A percentile compares a stretch with the other conserved stretches of the same genome.
Evolutionary conservation across 1,140 invertebrate genomes (phyloP).

Genomic region (Orchestia grillus): DNA sequence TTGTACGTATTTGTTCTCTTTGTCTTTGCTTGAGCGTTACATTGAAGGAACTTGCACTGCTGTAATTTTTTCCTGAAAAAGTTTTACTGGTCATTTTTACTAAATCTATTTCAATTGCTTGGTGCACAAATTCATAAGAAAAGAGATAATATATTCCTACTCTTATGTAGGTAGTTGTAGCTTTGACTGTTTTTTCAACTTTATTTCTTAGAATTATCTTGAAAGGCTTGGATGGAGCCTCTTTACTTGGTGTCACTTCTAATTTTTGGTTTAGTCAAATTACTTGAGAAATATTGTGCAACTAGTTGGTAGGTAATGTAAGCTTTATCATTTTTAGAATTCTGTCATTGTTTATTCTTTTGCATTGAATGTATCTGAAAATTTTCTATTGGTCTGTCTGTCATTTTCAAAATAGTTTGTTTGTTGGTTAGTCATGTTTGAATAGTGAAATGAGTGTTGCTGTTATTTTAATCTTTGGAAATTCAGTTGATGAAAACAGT

Average conservation of each 20-base stretch:
- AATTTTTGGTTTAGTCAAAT: background rate
- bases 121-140: background rate
- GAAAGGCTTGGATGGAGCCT: no score
- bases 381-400: background rate
- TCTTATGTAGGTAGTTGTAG: background rate
- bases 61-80: background rate
- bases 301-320: background rate
- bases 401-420: background rate
- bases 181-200: background rate
- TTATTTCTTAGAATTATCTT: background rate
- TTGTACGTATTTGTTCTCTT: constrained; percentile 30
- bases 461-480: background rate
- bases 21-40: background rate
- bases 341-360: background rate
- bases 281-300: background rate
- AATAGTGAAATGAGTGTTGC: background rate
- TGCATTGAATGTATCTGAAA: background rate
- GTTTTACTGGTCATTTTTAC: background rate
- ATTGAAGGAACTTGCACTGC: background rate
- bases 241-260: no score
- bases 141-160: background rate
- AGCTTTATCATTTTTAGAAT: background rate
- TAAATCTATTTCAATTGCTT: background rate
- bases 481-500: background rate
- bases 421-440: background rate